Base-by-base conservation (phyloP, 1,140 invertebrate species). In the Pentalonia nigronervosa region DNA sequence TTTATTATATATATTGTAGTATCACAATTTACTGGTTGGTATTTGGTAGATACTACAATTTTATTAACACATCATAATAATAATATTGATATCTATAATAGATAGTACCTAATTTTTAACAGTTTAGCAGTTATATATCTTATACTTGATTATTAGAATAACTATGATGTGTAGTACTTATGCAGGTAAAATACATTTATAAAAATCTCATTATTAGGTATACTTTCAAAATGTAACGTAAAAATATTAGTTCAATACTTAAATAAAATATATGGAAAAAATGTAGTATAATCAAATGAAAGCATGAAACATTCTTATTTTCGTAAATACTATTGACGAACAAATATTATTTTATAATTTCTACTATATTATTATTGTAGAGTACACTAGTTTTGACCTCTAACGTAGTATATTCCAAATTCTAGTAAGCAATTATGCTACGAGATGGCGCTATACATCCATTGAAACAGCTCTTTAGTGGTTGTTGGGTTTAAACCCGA, bases 371-470 rank as follows among this genome's bases (percentile, higher is more conserved):
- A 76, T 76, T n/a, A 17, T 76, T 76, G 60, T 76, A 76, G 8
- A 76, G 2, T 17, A 34, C 21, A 83, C 34, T 1, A 11, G 4
- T 60, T 67, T 90, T 67, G 89, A 90, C 53, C 56, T 90, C 89
- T 90, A 90, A 67, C 53, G 53, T 45, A 90, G 25, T 7, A 41
- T n/a, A 45, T 2, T 45, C 53, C 36, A 90, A 90, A 30, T 30
- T 67, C 1, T 90, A 67, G 56, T 90, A 41, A 9, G 0, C 1
- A 1, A 11, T n/a, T 20, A 1, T 45, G 36, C 53, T 20, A 90
- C 89, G 25, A 90, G 89, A 90, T 60, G 25, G 56, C 89, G 53
- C 56, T 45, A 21, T n/a, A n/a, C 36, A 67, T 90, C 89, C 47
- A 53, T 36, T 7, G 60, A n/a, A 67, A 17, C 60, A 76, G 17